Conservation (phyloP, 2,797 vertebrate species). For the Pseudochaenichthys georgianus region DNA sequence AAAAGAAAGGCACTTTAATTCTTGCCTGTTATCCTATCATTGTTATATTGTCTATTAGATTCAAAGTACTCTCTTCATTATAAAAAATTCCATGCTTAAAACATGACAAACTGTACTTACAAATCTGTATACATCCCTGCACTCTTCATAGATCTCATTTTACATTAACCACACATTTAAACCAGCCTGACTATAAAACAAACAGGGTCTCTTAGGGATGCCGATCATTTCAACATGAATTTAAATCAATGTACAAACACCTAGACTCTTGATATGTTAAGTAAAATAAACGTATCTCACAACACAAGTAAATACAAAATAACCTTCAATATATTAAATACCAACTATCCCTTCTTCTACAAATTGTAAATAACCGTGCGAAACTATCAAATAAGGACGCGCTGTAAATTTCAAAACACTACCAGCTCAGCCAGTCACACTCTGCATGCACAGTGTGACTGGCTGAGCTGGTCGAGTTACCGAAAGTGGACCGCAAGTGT, state of each 20-base stretch:
- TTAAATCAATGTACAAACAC: neutral
- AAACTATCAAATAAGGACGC: neutral
- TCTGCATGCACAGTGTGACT: constrained; percentile 31
- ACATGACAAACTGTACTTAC: neutral
- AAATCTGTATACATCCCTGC: neutral
- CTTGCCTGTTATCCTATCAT: neutral
- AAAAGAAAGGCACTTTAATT: neutral
- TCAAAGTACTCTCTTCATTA: neutral
- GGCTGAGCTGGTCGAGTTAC: constrained; percentile 57
- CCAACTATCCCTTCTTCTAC: neutral
- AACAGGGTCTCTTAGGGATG: neutral
- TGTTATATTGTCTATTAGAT: neutral
- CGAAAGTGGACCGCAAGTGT: constrained; percentile 20
- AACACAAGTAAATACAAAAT: neutral
- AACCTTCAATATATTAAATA: neutral
- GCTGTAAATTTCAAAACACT: constrained; percentile 5
- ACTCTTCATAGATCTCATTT: neutral
- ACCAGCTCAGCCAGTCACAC: constrained; percentile 26
- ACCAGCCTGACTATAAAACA: neutral
- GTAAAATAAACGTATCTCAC: neutral
- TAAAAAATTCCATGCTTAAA: neutral
- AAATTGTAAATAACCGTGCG: neutral
- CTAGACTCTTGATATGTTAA: neutral
- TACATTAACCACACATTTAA: neutral
- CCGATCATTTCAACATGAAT: constrained; percentile 1